Evolutionary conservation across 2,113 vertebrate genomes (phyloP), one percentile per base, ranked within the genome.

Genomic region (Physeter macrocephalus): DNA sequence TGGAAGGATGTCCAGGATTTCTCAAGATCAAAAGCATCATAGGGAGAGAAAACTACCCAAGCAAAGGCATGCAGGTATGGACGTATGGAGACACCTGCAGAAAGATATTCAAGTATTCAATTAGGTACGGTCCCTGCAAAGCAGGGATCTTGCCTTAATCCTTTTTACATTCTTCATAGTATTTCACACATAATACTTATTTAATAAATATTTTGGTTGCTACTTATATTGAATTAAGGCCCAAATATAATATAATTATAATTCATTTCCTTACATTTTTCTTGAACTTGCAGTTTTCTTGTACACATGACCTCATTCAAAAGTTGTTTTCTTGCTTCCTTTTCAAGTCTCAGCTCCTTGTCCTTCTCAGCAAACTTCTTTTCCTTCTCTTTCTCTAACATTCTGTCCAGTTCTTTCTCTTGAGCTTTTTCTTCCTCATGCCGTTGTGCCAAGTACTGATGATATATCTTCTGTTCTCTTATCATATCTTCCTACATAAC

Each of bases 221-320:
- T 67, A 64, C 46, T 94, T 92, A 88, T 80, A 43, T 31, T 64
- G 54, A 95, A 88, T 86, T 54, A 93, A 96, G 54, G 23, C 11
- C 31, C 86, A 72, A 67, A 6, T 59, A 71, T 62, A 61, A 5
- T 43, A 64, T 61, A 69, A 88, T 3, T 0, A 0, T 62, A 74
- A 83, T 64, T 29, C n/a, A 78, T 8, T 12, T 88, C 81, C 99
- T 99, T 98, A 99, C 99, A 2, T 95, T 99, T 99, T 95, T 99
- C 99, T 94, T 99, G 98, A 62, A 99, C 90, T 98, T 99, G 99
- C 89, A 98, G 84, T 11, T 96, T 97, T 1, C 99, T 98, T 0
- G 99, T 98, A 20, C 98, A 98, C 98, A 99, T 85, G 31, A 99
- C 99, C 0, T 99, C 99, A 81, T 97, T 97, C 98, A 99, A 97